Evolutionary conservation across 2,797 vertebrate species (phyloP), one percentile per base, ranked within the genome.

Genomic region (Mormyrus proboscirostris): DNA sequence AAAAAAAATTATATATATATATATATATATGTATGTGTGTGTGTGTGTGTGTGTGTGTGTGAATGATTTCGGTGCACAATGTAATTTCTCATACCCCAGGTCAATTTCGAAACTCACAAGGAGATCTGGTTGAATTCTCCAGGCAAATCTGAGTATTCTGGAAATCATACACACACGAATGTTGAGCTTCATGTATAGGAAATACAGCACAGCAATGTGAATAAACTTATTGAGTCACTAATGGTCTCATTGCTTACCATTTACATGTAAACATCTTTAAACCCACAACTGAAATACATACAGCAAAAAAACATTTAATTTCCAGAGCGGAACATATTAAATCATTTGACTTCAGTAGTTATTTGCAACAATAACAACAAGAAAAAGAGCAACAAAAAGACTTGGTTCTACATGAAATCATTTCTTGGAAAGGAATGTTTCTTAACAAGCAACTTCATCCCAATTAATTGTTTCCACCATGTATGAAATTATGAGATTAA

Each of bases 401-500:
- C 41, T 86, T 5, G 10, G 51, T 25, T 55, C 4, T 44, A 59
- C 9, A 47, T 8, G 6, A 14, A 62, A 87, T 62, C 0, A 25
- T 65, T 65, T 38, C 57, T 65, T 33, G 50, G 44, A 84, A 62
- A 84, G 49, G 29, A 89, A 16, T 29, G 57, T 29, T 84, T 62
- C 55, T 33, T 59, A 41, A 85, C 7, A 44, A 50, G 3, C 10
- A 25, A 16, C 5, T 22, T 50, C 14, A 2, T 65, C 41, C 88
- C 25, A n/a, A 50, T 14, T 5, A 47, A 44, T 83, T 49, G 44
- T 50, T 44, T 55, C 16, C 53, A 59, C 47, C 47, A 49, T 82
- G 57, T 83, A 62, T 59, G 22, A 49, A 62, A 89, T 62, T 4
- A 85, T 59, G 16, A 83, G 50, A 89, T 62, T 85, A 85, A 89